These are phyloP conservation scores for Chymomyza fuscimana DNA, from an alignment of 2,888 invertebrate species.

Conservation along the genomic window DNA sequence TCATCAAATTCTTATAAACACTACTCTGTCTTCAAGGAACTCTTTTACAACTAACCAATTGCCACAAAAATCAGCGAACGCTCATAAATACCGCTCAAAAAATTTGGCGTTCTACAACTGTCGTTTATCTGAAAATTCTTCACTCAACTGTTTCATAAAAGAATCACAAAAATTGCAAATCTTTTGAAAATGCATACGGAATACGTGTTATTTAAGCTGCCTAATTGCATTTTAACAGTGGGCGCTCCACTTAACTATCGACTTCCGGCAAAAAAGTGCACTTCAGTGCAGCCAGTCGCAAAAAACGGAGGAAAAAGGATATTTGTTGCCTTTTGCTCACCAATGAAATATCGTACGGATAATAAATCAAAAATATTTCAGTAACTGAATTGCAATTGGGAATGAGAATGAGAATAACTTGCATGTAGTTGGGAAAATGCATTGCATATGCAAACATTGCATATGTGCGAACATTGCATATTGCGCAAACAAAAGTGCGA, in stretches of 20 bases:
- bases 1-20: too few relatives aligned
- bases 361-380: background rate
- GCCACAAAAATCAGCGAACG: too few relatives aligned
- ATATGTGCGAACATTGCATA: background rate
- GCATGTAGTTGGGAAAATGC: too few relatives aligned
- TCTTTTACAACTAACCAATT: too few relatives aligned
- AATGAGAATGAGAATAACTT: too few relatives aligned
- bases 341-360: background rate
- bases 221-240: background rate
- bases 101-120: too few relatives aligned
- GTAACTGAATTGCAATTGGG: background rate
- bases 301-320: background rate
- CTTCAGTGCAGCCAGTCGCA: background rate
- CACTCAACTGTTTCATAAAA: background rate
- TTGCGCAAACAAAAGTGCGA: constrained; percentile 14
- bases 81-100: too few relatives aligned
- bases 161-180: background rate
- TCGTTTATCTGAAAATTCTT: too few relatives aligned
- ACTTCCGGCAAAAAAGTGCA: background rate
- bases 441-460: too few relatives aligned
- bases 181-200: background rate
- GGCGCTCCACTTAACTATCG: background rate
- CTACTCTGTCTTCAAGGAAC: too few relatives aligned
- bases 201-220: background rate
- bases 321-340: background rate